A percentile compares a stretch with the other conserved stretches of the same genome.
phyloP scores from a whole-genome alignment of 2,113 vertebrate genomes.

The Rhodinocichla rosea region DNA sequence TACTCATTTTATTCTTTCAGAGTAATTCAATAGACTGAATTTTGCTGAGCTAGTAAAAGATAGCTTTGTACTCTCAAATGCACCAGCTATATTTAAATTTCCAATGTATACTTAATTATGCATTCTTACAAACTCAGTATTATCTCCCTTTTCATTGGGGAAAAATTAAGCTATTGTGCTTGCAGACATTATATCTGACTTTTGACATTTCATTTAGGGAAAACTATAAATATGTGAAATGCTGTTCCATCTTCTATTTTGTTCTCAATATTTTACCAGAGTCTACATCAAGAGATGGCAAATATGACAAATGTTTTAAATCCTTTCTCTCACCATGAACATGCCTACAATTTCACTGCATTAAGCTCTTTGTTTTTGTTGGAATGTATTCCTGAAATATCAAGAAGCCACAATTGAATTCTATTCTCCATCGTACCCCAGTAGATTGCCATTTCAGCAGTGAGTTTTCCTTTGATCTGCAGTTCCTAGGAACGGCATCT shows the following conservation, averaged over 20 bases:
- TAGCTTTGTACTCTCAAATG: background rate
- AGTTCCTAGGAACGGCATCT: background rate
- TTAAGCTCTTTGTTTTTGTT: slow-evolving; percentile 20
- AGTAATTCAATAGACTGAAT: background rate
- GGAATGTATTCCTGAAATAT: background rate
- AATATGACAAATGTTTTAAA: background rate
- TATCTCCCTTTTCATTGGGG: background rate
- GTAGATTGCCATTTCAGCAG: background rate
- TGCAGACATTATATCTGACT: background rate
- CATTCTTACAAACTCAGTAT: background rate
- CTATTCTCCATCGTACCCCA: background rate
- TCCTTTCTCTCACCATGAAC: background rate
- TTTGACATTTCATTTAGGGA: background rate
- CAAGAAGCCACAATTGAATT: background rate
- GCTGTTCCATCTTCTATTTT: background rate
- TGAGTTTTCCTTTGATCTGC: background rate
- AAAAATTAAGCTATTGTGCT: background rate
- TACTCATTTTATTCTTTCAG: background rate
- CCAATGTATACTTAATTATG: background rate
- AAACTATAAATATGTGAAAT: background rate
- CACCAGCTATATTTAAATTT: background rate
- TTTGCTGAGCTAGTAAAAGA: background rate
- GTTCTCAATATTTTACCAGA: background rate
- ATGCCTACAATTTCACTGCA: background rate
- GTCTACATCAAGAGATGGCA: background rate